Evolutionary conservation across 92 coral and sea anemone species (phyloP), one percentile per base, ranked within the genome.

Genomic region (Epizoanthus stellaris): DNA sequence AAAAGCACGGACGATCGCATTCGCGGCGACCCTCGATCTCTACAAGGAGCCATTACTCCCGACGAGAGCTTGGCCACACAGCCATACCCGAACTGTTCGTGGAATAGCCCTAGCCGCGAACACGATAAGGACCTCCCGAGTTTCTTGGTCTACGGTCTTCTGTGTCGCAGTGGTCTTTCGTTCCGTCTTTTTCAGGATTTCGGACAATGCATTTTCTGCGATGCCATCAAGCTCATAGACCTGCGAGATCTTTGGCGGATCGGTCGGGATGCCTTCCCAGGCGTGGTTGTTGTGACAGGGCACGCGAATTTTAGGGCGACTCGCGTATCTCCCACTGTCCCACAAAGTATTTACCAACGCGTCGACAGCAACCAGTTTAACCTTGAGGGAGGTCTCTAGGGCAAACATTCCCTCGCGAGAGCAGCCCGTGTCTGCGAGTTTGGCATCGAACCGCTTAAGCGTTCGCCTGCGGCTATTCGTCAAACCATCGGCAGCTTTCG

Each of bases 201-300:
- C 71, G 40, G 71, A 17, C 77, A 72, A 0, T 4, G 77, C 77
- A 9, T 45, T 2, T 72, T 72, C 77, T 12, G 77, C 77, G 4
- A 30, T 57, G 10, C 6, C 34, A 38, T 45, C 60, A 57, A 72
- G 77, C 5, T 3, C 3, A 30, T 45, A 59, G 40, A 73, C 62
- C 11, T 13, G 76, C 60, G 6, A 38, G 61, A 72, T 13, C 59
- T 72, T 72, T 72, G 76, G 76, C 7, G 77, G 47, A 15, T 87
- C 87, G 59, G 87, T 72, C 34, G 87, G 90, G 61, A 87, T 58
- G 1, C 70, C 87, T 23, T 64, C 76, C 90, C 83, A 87, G 11
- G 87, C 90, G 57, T 87, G 90, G 74, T 81, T 71, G 87, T 73
- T 87, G 83, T 87, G 87, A 56, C 87, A 87, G 72, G 90, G 87